Base-by-base conservation (phyloP, 2,888 invertebrate species). In the Sarcophaga caerulescens region DNA sequence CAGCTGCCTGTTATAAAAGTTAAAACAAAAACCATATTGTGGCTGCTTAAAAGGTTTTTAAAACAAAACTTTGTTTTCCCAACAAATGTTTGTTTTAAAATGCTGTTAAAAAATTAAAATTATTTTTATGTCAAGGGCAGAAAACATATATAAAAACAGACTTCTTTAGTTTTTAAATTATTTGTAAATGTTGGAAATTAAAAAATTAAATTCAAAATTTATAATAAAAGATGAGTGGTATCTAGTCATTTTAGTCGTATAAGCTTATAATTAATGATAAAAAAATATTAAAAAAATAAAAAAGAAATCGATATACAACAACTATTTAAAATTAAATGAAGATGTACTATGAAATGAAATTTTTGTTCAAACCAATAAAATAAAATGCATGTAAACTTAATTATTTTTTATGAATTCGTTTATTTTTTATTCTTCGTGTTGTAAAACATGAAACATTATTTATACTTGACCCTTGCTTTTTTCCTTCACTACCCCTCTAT, bases 201-300 rank as follows among this genome's bases (percentile, higher is more conserved):
- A 19, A 74, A 35, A 10, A 6, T 35, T 35, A 71, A 81, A 74
- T 17, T n/a, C 21, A 45, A 69, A 62, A 47, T 71, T 11, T 68
- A 11, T 10, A 66, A 35, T 21, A 21, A 21, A 81, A 63, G 35
- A 81, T 62, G 81, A 81, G 78, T 75, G 76, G 21, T 79, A 79
- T 84, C 81, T 85, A 87, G 87, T 87, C 81, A 84, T 81, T 84
- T 84, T 73, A 77, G 69, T 44, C 63, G 45, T 62, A 81, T 84
- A 81, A 78, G 47, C 79, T 81, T 85, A 73, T 52, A 65, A 85
- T 44, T 25, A 69, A 57, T 60, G 69, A 68, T 17, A 77, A 52
- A 8, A 47, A 57, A 66, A 21, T 66, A 85, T 60, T 68, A 44
- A 35, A 79, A n/a, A 63, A 73, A 76, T 45, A 60, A 59, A 57